Evolutionary conservation across 2,797 vertebrate species (phyloP).

Genomic region (Sebastolobus alascanus): DNA sequence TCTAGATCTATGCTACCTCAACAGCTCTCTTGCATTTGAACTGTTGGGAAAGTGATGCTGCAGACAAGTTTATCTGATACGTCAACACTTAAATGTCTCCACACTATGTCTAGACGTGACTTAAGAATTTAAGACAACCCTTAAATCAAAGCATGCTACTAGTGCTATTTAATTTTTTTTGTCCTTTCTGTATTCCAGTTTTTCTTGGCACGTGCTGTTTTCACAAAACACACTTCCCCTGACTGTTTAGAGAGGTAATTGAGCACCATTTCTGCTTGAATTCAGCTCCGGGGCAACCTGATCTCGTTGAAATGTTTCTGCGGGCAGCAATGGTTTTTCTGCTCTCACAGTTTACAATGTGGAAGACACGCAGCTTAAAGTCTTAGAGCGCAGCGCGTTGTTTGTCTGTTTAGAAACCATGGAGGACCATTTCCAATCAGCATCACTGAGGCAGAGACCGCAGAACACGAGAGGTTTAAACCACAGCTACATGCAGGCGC

Average conservation of each 20-base stretch:
- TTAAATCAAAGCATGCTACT: conserved; percentile 45
- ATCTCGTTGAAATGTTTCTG: conserved; percentile 62
- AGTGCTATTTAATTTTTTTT: conserved; percentile 45
- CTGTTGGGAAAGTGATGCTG: conserved; percentile 29
- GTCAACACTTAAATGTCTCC: conserved; percentile 29
- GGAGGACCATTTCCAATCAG: conserved; percentile 58
- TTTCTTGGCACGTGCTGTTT: conserved; percentile 43
- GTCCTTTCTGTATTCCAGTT: conserved; percentile 56
- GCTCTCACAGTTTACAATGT: conserved; percentile 27
- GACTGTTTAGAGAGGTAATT: conserved; percentile 38
- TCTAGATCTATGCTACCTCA: background rate
- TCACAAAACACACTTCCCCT: conserved; percentile 55
- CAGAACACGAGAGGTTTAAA: conserved; percentile 49
- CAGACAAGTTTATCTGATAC: conserved; percentile 28
- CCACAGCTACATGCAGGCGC: conserved; percentile 58
- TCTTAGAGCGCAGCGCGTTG: conserved; percentile 24
- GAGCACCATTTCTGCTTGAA: conserved; percentile 42
- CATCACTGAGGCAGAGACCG: conserved; percentile 48
- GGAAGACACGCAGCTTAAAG: conserved; percentile 32
- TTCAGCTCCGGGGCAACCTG: conserved; percentile 48
- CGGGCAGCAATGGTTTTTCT: conserved; percentile 43
- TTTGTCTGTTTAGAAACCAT: conserved; percentile 64
- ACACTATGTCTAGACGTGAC: conserved; percentile 25
- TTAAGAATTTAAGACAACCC: conserved; percentile 31
- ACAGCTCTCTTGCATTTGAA: conserved; percentile 23